Percentiles rank a stretch among this genome's conserved stretches.
These are phyloP conservation scores for Whitmania pigra DNA, from an alignment of 1,140 invertebrate genomes.

Conservation along the genomic window DNA sequence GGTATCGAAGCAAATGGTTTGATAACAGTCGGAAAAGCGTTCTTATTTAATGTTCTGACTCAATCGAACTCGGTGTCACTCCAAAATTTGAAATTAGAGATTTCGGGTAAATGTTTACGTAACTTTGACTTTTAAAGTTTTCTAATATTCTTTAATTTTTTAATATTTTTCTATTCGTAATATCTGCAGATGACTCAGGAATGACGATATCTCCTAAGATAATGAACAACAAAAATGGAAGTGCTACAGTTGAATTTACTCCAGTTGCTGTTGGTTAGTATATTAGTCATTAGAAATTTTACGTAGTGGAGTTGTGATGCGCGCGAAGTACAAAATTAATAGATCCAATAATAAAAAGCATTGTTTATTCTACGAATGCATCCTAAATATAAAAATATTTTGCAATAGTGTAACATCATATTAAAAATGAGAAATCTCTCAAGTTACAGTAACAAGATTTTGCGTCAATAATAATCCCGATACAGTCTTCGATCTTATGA, in stretches of 20 bases:
- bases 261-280: conserved; percentile 50
- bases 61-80: neutral
- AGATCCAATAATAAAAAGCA: too few species aligned
- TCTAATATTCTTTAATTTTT: neutral
- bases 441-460: too few species aligned
- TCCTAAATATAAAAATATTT: too few species aligned
- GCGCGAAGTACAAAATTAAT: too few species aligned
- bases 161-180: neutral
- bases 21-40: neutral
- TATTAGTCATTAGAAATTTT: too few species aligned
- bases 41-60: neutral
- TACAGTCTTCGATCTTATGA: too few species aligned
- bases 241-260: conserved; percentile 48
- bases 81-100: neutral
- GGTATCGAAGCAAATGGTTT: conserved; percentile 36
- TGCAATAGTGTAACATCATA: too few species aligned
- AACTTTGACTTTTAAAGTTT: neutral
- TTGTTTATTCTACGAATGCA: too few species aligned
- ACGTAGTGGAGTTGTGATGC: too few species aligned
- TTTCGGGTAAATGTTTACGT: neutral
- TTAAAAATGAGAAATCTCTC: too few species aligned
- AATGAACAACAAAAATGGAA: conserved; percentile 32
- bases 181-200: conserved; percentile 37
- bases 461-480: too few species aligned
- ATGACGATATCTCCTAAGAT: conserved; percentile 35